These are phyloP conservation scores for Potorous gilbertii DNA, from an alignment of 2,797 vertebrate genomes.

Conservation along the genomic window DNA sequence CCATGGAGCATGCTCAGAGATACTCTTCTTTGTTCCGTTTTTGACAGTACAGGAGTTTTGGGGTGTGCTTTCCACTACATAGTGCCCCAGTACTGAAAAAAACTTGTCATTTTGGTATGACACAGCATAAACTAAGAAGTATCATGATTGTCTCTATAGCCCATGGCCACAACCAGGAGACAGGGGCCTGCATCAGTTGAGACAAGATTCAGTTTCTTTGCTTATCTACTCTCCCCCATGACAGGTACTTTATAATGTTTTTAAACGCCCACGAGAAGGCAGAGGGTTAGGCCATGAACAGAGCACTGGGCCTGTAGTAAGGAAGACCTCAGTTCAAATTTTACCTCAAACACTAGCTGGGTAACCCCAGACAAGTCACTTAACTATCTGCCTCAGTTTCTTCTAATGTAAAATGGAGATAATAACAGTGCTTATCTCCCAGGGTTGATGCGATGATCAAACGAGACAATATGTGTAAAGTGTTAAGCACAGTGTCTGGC, in stretches of 20 bases:
- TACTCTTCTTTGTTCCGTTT: neutral
- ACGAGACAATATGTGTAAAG: neutral
- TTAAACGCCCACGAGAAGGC: too few species aligned
- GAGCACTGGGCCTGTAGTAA: neutral
- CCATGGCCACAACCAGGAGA: neutral
- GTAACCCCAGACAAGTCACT: neutral
- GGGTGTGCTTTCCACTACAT: neutral
- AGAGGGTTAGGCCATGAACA: neutral
- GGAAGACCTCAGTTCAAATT: neutral
- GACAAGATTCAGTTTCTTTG: neutral
- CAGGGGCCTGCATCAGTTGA: neutral
- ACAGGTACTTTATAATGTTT: neutral
- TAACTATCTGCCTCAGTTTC: neutral
- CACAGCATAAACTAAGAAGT: neutral
- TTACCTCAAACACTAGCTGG: neutral
- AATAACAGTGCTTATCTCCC: neutral
- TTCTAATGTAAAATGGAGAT: neutral
- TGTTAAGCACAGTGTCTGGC: neutral
- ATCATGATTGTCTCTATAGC: neutral
- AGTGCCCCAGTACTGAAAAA: neutral
- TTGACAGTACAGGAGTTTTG: neutral
- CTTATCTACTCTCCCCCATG: neutral
- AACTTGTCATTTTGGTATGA: neutral
- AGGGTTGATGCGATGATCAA: neutral
- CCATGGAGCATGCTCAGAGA: neutral